Evolutionary conservation across 2,797 vertebrate genomes (phyloP), one percentile per base, ranked within the genome.

Genomic region (Cynodonichthys magdalenae): DNA sequence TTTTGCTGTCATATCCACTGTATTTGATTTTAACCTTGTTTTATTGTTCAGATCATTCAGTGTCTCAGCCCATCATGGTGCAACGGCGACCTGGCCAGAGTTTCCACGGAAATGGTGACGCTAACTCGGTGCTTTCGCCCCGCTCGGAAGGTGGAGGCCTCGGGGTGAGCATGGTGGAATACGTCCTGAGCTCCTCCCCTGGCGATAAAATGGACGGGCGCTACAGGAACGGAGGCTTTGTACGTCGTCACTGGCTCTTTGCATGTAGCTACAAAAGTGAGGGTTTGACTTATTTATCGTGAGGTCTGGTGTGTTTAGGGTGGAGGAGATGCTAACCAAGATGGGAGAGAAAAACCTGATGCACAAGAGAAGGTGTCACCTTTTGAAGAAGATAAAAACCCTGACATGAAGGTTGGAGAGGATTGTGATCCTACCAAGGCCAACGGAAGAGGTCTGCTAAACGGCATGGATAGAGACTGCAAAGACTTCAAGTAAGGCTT

Each of bases 111-210:
- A 98, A 96, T 84, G 96, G 95, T 84, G 97, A 99, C 86, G 94
- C 96, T 89, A 96, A 94, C 92, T 96, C 97, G 65, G 95, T 99
- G 72, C 93, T 99, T 86, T 99, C 97, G 78, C 97, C 97, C 74
- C 95, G 97, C 85, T 99, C 97, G 74, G 97, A 99, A 91, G 97
- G 96, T 73, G 96, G 97, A 70, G 97, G 97, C 71, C 93, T 99
- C 46, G 97, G 97, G 53, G 97, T 99, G 90, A 99, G 97, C 95
- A 99, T 99, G 97, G 97, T 99, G 92, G 97, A 99, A 91, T 99
- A 99, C 74, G 97, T 99, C 67, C 92, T 99, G 85, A 99, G 97
- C 93, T 99, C 97, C 53, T 99, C 97, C 77, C 97, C 97, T 53
- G 97, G 97, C 57, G 97, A 99, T 92, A 99, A 99, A 94, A 94